Conservation (phyloP, 2,888 invertebrate species). For the Conus canariensis region DNA sequence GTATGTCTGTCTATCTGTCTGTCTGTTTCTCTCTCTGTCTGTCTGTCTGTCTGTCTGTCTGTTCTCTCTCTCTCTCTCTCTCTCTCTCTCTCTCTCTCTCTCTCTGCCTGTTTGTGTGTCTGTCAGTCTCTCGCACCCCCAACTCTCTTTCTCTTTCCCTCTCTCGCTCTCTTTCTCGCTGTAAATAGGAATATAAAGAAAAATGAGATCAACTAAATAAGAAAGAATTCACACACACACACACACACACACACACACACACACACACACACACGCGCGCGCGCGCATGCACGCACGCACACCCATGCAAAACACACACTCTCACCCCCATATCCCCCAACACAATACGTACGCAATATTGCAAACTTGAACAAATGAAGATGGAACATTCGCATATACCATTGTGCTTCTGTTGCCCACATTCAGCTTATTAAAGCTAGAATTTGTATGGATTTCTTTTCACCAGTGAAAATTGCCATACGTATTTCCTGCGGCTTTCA, state of each 20-base stretch:
- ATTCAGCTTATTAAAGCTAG: too few relatives aligned
- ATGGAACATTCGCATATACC: too few relatives aligned
- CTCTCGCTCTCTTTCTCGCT: constrained; percentile 11
- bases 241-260: not conserved
- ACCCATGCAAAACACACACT: too few relatives aligned
- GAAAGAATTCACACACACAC: not conserved
- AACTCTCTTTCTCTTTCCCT: not conserved
- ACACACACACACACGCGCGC: too few relatives aligned
- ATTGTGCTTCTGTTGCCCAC: too few relatives aligned
- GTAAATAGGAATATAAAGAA: not conserved
- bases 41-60: not conserved
- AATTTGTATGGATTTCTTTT: too few relatives aligned
- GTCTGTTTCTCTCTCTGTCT: not conserved
- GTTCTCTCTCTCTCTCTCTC: not conserved
- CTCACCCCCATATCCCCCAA: too few relatives aligned
- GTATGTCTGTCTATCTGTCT: not conserved
- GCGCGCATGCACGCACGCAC: too few relatives aligned
- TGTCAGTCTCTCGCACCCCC: not conserved
- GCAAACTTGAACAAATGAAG: too few relatives aligned
- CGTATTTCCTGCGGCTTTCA: too few relatives aligned
- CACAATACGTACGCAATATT: too few relatives aligned
- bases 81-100: constrained; percentile 13
- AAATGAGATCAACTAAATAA: too few relatives aligned
- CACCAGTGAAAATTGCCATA: not conserved
- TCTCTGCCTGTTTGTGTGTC: not conserved